Conservation (phyloP, 2,888 invertebrate species). For the Hirtodrosophila trivittata region DNA sequence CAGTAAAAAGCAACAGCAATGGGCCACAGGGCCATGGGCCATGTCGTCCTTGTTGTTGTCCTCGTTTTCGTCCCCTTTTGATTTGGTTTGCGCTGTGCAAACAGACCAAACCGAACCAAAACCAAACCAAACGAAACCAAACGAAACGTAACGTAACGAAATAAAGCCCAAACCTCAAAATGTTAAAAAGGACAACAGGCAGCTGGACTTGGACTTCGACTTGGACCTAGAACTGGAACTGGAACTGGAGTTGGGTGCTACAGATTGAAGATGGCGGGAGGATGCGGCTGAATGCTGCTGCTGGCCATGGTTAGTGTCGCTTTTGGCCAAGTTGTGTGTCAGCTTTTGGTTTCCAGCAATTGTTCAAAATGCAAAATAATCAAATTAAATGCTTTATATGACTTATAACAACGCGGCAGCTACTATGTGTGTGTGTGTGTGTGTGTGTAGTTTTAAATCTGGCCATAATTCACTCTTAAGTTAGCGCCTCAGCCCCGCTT, state of each 20-base stretch:
- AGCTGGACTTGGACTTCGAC: background rate
- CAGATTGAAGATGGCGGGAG: background rate
- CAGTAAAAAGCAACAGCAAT: conserved; percentile 38
- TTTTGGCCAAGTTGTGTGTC: conserved; percentile 54
- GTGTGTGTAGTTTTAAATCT: conserved; percentile 20
- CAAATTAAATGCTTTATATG: conserved; percentile 64
- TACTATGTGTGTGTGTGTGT: conserved; percentile 1
- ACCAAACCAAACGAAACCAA: conserved; percentile 62
- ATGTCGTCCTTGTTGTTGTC: conserved; percentile 59
- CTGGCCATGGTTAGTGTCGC: conserved; percentile 30
- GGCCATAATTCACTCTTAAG: conserved; percentile 49
- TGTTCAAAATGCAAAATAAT: conserved; percentile 60
- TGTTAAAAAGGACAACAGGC: conserved; percentile 70
- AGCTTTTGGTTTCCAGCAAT: conserved; percentile 47
- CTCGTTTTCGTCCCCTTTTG: conserved; percentile 50
- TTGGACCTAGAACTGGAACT: background rate
- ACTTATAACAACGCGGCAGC: background rate
- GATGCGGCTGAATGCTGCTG: conserved; percentile 23
- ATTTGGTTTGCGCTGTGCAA: conserved; percentile 69
- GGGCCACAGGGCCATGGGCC: conserved; percentile 61
- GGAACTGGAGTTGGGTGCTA: background rate
- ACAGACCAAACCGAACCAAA: conserved; percentile 40
- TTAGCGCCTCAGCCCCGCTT: conserved; percentile 7
- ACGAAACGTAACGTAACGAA: conserved; percentile 75
- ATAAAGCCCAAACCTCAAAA: conserved; percentile 74